Evolutionary conservation across 2,113 vertebrate species (phyloP), one percentile per base, ranked within the genome.

Genomic region (Pelodiscus sinensis): DNA sequence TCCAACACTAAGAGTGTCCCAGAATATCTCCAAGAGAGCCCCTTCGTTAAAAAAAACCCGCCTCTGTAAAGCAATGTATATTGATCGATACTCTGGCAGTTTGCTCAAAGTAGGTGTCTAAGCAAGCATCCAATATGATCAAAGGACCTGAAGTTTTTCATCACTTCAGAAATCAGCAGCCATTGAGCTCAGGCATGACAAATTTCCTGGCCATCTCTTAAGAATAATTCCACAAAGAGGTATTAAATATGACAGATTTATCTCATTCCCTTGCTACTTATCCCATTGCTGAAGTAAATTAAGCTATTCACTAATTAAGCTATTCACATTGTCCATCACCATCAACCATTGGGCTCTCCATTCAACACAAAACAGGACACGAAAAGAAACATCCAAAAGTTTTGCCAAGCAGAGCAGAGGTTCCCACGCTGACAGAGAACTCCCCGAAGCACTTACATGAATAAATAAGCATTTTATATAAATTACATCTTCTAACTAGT

Each of bases 401-500:
- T 56, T 19, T 4, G 31, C 18, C 7, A 35, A n/a, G 50, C 31
- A 79, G 57, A 54, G 9, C 12, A 55, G 56, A 4, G 15, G 52
- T 22, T 16, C 11, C 35, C 58, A 60, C 8, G 9, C 56, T 50
- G 24, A 60, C 24, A 50, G 15, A 58, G n/a, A 58, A 79, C 50
- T 25, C 60, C 50, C 16, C 35, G 58, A 78, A 77, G 44, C 84
- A 60, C 57, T 22, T 44, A 31, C 52, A 75, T 3, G 3, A 55
- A 21, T 25, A 38, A 44, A 79, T 19, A 21, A 3, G 2, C 65
- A 29, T 35, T 25, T 9, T 31, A 31, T 24, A 77, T 11, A 24
- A 44, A 54, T 18, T 8, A 5, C 0, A 1, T 58, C 15, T 1
- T 5, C 5, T 1, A n/a, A 25, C 7, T 52, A 2, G 6, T 2